Conservation (phyloP, 2,797 vertebrate genomes). For the Sebastolobus altivelis region DNA sequence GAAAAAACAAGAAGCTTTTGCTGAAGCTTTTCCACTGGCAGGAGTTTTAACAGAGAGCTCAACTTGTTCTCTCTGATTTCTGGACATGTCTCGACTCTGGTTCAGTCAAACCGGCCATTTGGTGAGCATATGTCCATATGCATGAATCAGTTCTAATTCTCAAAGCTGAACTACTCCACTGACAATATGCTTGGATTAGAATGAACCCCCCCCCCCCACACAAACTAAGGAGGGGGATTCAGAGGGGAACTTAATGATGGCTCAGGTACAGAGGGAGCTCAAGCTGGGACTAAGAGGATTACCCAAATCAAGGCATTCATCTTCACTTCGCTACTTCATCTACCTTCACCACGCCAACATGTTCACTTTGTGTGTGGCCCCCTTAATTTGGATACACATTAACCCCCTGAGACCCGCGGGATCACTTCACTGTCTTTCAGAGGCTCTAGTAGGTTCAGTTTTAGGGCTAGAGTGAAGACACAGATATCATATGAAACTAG, state of each 20-base stretch:
- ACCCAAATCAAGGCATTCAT: conserved; percentile 13
- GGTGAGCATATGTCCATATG: not conserved
- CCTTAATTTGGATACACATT: not conserved
- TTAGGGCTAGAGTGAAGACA: too few species aligned
- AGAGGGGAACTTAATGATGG: conserved; percentile 2
- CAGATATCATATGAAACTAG: too few species aligned
- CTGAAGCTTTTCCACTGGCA: conserved; percentile 23
- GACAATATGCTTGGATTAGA: conserved; percentile 19
- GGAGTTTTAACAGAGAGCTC: not conserved
- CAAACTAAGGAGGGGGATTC: conserved; percentile 9
- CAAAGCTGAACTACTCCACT: conserved; percentile 11
- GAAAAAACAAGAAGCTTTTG: conserved; percentile 24
- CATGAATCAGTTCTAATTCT: conserved; percentile 14
- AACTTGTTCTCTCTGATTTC: conserved; percentile 2
- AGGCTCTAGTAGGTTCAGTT: too few species aligned
- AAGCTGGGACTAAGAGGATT: conserved; percentile 39
- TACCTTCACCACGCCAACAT: not conserved
- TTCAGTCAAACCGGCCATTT: conserved; percentile 25
- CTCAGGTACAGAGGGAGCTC: conserved; percentile 12
- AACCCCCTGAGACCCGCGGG: too few species aligned
- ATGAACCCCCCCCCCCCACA: not conserved
- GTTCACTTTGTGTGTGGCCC: not conserved
- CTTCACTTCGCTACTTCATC: conserved; percentile 14
- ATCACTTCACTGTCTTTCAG: too few species aligned
- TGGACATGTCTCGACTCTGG: conserved; percentile 24